Evolutionary conservation across 2,888 invertebrate genomes (phyloP).

Genomic region (Barypeithes pellucidus): DNA sequence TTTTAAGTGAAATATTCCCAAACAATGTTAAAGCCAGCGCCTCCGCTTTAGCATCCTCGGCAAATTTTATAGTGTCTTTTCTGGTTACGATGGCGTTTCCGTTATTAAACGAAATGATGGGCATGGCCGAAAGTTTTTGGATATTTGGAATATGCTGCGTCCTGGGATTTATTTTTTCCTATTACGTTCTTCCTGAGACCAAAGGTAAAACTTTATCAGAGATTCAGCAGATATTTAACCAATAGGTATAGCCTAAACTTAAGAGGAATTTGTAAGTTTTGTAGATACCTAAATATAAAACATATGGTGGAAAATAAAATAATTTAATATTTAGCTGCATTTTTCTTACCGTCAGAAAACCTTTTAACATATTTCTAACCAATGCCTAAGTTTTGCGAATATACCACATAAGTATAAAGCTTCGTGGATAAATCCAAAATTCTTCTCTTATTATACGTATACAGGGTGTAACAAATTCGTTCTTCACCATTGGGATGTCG

Average conservation of each 20-base stretch:
- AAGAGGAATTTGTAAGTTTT: no score
- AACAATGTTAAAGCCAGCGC: constrained; percentile 78
- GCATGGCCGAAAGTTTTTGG: constrained; percentile 59
- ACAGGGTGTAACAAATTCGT: no score
- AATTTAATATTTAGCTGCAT: no score
- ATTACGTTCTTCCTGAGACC: constrained; percentile 59
- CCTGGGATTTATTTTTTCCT: constrained; percentile 55
- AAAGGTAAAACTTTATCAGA: constrained; percentile 59
- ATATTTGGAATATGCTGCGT: constrained; percentile 56
- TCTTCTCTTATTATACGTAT: no score
- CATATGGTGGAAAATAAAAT: no score
- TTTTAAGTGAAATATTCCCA: constrained; percentile 87
- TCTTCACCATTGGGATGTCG: no score
- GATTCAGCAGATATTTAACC: constrained; percentile 56
- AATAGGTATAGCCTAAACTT: constrained; percentile 1
- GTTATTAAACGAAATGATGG: constrained; percentile 53
- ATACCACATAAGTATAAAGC: no score
- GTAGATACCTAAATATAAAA: no score
- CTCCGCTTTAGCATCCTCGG: constrained; percentile 69
- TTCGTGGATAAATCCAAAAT: no score
- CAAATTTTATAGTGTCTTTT: constrained; percentile 56
- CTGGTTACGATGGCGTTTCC: constrained; percentile 59
- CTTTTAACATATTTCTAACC: no score
- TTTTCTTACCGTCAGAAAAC: no score
- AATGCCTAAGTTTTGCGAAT: no score